These are phyloP conservation scores for Aplysia californica DNA, from an alignment of 1,140 invertebrate genomes.

Conservation along the genomic window DNA sequence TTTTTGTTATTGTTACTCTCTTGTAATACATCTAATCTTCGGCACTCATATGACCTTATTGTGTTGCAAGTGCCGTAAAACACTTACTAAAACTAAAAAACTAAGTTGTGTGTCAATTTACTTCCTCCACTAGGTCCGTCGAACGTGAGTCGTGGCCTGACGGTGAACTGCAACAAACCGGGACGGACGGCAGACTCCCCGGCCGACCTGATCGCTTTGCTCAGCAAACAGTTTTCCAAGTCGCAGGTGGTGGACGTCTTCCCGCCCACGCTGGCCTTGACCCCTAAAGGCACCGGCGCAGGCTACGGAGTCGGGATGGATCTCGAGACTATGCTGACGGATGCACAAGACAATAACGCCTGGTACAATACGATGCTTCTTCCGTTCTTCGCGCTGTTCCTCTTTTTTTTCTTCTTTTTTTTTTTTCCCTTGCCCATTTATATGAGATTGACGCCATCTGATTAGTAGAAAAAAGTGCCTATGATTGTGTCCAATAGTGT, in stretches of 20 bases:
- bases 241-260: slow-evolving; percentile 45
- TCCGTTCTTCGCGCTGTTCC: no score
- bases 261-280: slow-evolving; percentile 51
- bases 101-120: no score
- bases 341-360: slow-evolving; percentile 37
- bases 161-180: slow-evolving; percentile 21
- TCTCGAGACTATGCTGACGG: slow-evolving; percentile 51
- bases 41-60: no score
- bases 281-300: slow-evolving; percentile 58
- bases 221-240: slow-evolving; percentile 48
- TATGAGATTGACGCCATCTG: no score
- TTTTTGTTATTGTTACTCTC: no score
- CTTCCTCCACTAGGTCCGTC: not conserved
- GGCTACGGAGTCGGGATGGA: slow-evolving; percentile 63
- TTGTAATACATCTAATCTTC: no score
- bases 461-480: no score
- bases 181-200: not conserved
- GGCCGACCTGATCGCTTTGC: slow-evolving; percentile 44
- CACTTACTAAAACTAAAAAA: no score
- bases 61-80: no score
- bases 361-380: not conserved
- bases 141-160: slow-evolving; percentile 5
- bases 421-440: no score
- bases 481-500: no score
- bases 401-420: no score